Evolutionary conservation across 2,888 invertebrate genomes (phyloP).

Genomic region (Pardosa pseudoannulata): DNA sequence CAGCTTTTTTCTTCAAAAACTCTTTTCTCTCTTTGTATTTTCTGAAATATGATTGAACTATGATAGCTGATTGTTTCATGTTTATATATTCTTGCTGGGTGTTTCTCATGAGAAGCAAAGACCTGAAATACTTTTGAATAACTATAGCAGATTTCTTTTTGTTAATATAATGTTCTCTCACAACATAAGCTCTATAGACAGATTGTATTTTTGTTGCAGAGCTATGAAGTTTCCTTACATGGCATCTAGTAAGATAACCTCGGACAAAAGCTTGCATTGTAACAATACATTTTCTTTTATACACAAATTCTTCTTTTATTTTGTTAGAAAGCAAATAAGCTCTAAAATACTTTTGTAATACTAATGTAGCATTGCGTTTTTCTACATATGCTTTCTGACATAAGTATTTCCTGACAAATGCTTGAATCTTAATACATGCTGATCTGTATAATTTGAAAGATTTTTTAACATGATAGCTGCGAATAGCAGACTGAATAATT

Average conservation of each 20-base stretch:
- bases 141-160: neutral
- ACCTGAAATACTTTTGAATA: slow-evolving; percentile 30
- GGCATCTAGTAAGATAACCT: neutral
- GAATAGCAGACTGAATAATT: neutral
- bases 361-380: neutral
- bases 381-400: neutral
- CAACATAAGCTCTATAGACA: neutral
- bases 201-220: slow-evolving; percentile 22
- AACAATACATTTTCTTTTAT: neutral
- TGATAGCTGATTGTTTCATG: slow-evolving; percentile 10
- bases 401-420: neutral
- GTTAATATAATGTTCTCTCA: neutral
- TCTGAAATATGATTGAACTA: slow-evolving; percentile 22
- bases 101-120: neutral
- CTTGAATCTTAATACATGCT: neutral
- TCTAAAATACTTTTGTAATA: neutral
- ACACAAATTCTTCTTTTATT: neutral
- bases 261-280: slow-evolving; percentile 13
- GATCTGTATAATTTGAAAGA: no score
- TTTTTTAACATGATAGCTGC: no score
- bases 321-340: neutral
- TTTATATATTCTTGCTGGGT: slow-evolving; percentile 2
- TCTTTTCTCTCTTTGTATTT: neutral
- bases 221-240: neutral
- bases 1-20: slow-evolving; percentile 14